Percentiles rank a stretch among this genome's conserved stretches.
Evolutionary conservation across 2,797 vertebrate species (phyloP).

Genomic region (Pangasius macronema): DNA sequence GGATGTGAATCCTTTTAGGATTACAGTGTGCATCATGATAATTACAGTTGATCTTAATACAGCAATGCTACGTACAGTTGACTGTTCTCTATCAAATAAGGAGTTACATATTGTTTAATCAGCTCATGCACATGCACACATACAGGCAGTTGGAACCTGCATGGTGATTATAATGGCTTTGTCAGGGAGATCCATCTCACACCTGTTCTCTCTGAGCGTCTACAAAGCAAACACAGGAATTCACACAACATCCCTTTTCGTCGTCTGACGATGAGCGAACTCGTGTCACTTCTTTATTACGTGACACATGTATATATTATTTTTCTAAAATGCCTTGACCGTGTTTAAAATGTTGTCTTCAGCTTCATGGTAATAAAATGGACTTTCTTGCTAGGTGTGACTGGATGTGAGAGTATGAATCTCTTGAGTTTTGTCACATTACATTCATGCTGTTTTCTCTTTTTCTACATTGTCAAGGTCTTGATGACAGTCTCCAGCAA

Average conservation of each 20-base stretch:
- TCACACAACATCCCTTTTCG: no score
- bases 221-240: constrained; percentile 35
- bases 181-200: constrained; percentile 62
- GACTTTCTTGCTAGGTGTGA: not conserved
- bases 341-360: not conserved
- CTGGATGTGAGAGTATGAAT: not conserved
- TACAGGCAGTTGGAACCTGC: constrained; percentile 61
- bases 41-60: not conserved
- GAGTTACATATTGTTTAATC: constrained; percentile 68
- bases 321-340: not conserved
- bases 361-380: not conserved
- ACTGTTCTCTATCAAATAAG: constrained; percentile 22
- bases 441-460: not conserved
- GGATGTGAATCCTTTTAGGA: not conserved
- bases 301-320: no score
- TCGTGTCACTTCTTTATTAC: no score
- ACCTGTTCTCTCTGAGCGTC: constrained; percentile 70
- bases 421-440: not conserved
- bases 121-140: constrained; percentile 46
- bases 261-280: no score
- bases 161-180: constrained; percentile 65
- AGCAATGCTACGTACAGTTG: not conserved
- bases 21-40: not conserved
- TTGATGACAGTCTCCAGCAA: constrained; percentile 89
- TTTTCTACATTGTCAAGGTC: constrained; percentile 36